Conservation (phyloP, 1,140 invertebrate species). For the Thalassaphorura encarpata region DNA sequence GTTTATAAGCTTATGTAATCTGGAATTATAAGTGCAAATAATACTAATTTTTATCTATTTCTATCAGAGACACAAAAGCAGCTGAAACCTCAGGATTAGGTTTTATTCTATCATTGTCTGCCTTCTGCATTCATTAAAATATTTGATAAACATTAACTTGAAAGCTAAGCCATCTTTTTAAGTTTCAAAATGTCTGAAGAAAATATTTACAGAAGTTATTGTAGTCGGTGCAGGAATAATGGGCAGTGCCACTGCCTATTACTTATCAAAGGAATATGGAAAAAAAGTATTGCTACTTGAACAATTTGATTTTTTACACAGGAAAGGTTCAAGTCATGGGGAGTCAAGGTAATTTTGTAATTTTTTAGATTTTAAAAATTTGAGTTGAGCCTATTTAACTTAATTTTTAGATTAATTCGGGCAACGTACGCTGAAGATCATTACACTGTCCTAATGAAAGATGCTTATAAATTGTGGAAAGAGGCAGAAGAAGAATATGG, state of each 20-base stretch:
- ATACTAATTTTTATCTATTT: too few species aligned
- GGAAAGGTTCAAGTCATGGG: constrained; percentile 27
- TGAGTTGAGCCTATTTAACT: neutral
- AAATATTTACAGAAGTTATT: too few species aligned
- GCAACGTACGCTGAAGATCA: constrained; percentile 20
- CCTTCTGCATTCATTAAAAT: too few species aligned
- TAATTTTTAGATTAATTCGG: constrained; percentile 18
- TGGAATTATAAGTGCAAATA: too few species aligned
- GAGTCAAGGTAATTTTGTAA: constrained; percentile 13
- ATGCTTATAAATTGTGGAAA: constrained; percentile 17
- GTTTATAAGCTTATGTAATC: too few species aligned
- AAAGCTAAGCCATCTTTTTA: too few species aligned
- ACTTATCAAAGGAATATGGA: constrained; percentile 14
- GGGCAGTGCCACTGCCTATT: constrained; percentile 25
- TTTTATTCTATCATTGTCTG: too few species aligned
- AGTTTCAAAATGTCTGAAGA: too few species aligned
- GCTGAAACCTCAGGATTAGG: too few species aligned
- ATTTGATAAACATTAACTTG: too few species aligned
- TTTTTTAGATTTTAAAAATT: neutral
- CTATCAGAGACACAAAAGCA: too few species aligned
- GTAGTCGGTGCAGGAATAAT: constrained; percentile 22
- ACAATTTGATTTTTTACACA: constrained; percentile 27
- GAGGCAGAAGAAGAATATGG: constrained; percentile 19
- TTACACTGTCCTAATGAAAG: constrained; percentile 19
- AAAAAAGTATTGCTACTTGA: constrained; percentile 24